These are phyloP conservation scores for Epistrophe eligans DNA, from an alignment of 2,888 invertebrate species.

Conservation along the genomic window DNA sequence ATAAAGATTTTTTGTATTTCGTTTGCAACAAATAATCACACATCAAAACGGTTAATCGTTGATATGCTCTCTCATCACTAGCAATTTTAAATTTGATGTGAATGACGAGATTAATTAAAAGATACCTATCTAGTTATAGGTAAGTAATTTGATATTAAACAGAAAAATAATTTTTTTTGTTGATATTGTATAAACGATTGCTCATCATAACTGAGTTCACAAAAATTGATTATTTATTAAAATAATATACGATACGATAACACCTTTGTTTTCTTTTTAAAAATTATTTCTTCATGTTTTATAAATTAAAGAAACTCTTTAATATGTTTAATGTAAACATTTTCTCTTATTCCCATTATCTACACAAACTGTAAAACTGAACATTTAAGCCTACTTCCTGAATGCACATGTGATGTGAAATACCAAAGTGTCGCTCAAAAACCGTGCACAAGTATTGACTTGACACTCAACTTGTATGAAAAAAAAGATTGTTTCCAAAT, in stretches of 20 bases:
- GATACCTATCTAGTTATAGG: no score
- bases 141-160: no score
- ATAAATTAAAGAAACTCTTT: not conserved
- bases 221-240: no score
- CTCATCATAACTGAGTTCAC: no score
- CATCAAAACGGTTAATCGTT: not conserved
- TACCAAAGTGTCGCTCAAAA: slow-evolving; percentile 10
- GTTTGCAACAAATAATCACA: no score
- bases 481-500: slow-evolving; percentile 7
- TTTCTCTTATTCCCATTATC: not conserved
- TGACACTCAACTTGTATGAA: not conserved
- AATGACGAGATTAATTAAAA: not conserved
- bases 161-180: no score
- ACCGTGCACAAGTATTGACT: not conserved
- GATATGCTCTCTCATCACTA: not conserved
- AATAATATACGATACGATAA: no score
- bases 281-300: no score
- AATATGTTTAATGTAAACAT: not conserved
- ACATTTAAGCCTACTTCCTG: slow-evolving; percentile 7
- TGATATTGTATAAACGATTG: no score
- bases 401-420: slow-evolving; percentile 24
- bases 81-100: not conserved
- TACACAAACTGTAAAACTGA: not conserved
- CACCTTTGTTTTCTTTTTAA: no score
- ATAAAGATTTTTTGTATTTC: no score